Evolutionary conservation across 2,888 invertebrate genomes (phyloP), one percentile per base, ranked within the genome.

Genomic region (Conistra vaccinii): DNA sequence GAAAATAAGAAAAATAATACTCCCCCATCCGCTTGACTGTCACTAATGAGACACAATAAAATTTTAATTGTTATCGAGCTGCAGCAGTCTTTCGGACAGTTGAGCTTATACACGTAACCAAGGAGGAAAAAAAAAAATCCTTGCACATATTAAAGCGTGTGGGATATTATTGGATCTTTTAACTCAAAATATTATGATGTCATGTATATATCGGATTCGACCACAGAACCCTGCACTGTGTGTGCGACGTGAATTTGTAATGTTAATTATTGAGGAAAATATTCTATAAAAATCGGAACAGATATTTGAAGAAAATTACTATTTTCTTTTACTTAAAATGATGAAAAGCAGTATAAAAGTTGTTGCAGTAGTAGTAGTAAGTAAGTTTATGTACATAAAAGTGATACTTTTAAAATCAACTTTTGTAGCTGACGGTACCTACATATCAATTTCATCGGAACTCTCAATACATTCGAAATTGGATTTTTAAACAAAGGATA

Each of bases 401-500:
- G 32, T 57, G 7, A 62, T 17, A 62, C n/a, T 17, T 17, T 62
- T 6, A 66, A n/a, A n/a, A 17, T 9, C 2, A 6, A 29, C n/a
- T 60, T 57, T 32, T n/a, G n/a, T 60, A 6, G 66, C 32, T 35
- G 60, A n/a, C 32, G 32, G 32, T 55, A 58, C 45, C 20, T 7
- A 60, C 55, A 69, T 68, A 69, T 80, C 60, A 82, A 84, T 80
- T 72, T 80, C 62, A 73, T 12, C n/a, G 23, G 69, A 69, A 63
- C 69, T 72, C 55, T 60, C 69, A 69, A 69, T 80, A 62, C 73
- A 57, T 61, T 45, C 69, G 26, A 83, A 69, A 84, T 80, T 75
- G 69, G 51, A 58, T 72, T 67, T 80, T 72, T 69, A 73, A 75
- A 84, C 82, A 82, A 82, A 84, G 72, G 57, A 42, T 51, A 48